A percentile compares a stretch with the other conserved stretches of the same genome.
Evolutionary conservation across 1,140 invertebrate genomes (phyloP).

Genomic region (Panagrolaimus sp.): DNA sequence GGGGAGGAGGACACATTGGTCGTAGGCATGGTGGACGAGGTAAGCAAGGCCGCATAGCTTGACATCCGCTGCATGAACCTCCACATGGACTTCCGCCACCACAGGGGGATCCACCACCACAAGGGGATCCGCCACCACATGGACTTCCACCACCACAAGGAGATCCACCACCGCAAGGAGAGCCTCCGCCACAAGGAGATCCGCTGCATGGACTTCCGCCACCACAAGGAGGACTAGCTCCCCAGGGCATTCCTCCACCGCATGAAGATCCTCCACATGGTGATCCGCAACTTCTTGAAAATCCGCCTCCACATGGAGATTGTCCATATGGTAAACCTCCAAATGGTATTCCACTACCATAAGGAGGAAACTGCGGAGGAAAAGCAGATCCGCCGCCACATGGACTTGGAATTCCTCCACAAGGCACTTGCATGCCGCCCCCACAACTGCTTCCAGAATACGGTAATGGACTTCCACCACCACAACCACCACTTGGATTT

Average conservation of each 20-base stretch:
- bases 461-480: background rate
- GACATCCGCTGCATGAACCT: too few relatives aligned
- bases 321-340: background rate
- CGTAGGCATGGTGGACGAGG: background rate
- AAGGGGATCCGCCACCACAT: too few relatives aligned
- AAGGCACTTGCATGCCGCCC: too few relatives aligned
- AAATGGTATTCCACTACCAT: too few relatives aligned
- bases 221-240: background rate
- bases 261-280: too few relatives aligned
- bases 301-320: too few relatives aligned
- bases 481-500: background rate
- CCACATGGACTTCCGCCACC: too few relatives aligned
- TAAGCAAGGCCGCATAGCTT: background rate
- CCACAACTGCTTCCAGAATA: too few relatives aligned
- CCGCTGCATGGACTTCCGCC: background rate
- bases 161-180: too few relatives aligned
- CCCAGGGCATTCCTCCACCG: background rate
- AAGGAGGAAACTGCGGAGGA: background rate
- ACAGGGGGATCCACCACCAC: too few relatives aligned
- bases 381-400: background rate
- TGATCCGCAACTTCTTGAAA: too few relatives aligned
- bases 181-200: background rate
- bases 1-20: background rate
- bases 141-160: too few relatives aligned
- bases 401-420: background rate